These are phyloP conservation scores for Tenthredo scrophulariae DNA, from an alignment of 2,888 invertebrate species.

Conservation along the genomic window DNA sequence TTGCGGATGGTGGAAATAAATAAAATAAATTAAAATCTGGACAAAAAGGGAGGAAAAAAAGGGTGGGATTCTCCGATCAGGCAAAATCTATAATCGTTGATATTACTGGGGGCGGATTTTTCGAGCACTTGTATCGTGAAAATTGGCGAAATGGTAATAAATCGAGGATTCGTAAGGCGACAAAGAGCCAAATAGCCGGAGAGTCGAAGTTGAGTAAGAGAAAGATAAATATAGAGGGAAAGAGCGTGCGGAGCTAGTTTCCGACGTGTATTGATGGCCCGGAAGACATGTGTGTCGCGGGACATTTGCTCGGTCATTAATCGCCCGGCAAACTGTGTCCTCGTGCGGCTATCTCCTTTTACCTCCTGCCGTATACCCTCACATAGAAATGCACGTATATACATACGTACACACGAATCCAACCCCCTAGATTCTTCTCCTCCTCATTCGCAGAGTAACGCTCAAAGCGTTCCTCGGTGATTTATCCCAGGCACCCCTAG, in stretches of 20 bases:
- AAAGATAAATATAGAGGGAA: constrained; percentile 17
- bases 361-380: constrained; percentile 2
- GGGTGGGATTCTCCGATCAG: too few species aligned
- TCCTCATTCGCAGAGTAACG: constrained; percentile 57
- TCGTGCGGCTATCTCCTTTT: constrained; percentile 52
- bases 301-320: constrained; percentile 66
- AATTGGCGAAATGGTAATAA: not conserved
- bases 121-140: too few species aligned
- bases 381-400: constrained; percentile 10
- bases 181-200: constrained; percentile 9
- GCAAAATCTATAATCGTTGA: too few species aligned
- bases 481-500: constrained; percentile 67
- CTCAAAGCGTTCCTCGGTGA: constrained; percentile 60
- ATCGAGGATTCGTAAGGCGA: constrained; percentile 10
- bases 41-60: too few species aligned
- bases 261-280: constrained; percentile 63
- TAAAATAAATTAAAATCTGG: too few species aligned
- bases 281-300: constrained; percentile 63
- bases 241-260: constrained; percentile 50
- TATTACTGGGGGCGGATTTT: too few species aligned
- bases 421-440: not conserved
- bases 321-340: constrained; percentile 54
- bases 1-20: too few species aligned
- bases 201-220: not conserved
- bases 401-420: not conserved